phyloP scores from a whole-genome alignment of 2,113 vertebrate genomes.

The Apteryx owenii region DNA sequence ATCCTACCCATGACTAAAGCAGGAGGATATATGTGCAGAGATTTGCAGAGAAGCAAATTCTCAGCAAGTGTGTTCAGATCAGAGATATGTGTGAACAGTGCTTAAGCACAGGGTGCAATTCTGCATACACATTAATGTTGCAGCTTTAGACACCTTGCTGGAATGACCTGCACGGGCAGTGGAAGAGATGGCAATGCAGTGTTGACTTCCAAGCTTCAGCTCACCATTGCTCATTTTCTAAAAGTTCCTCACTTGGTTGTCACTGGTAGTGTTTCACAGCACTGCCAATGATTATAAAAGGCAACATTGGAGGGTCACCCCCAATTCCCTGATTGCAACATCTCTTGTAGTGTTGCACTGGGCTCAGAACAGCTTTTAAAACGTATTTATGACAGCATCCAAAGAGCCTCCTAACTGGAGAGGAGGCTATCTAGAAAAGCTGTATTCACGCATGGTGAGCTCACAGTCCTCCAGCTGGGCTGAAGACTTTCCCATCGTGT shows the following conservation, averaged over 20 bases:
- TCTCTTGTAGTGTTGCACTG: neutral
- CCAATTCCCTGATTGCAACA: neutral
- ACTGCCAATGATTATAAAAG: rapidly evolving
- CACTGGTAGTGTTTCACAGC: neutral
- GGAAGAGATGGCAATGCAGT: neutral
- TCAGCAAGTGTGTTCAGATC: neutral
- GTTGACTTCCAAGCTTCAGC: neutral
- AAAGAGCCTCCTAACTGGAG: neutral
- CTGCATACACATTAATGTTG: rapidly evolving
- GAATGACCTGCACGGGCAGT: neutral
- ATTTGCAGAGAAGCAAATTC: neutral
- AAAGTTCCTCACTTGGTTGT: neutral
- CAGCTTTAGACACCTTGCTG: neutral
- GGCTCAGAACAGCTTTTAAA: neutral
- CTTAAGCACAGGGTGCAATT: neutral
- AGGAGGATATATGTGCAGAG: neutral
- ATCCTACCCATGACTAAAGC: neutral
- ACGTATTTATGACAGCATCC: neutral
- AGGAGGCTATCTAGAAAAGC: neutral
- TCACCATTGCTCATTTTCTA: neutral
- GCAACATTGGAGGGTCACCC: neutral
- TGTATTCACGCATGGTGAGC: rapidly evolving
- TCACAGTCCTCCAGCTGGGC: neutral
- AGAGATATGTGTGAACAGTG: rapidly evolving
- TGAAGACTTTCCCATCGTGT: no score